Conservation (phyloP, 2,888 invertebrate species). For the Drosophila colorata region DNA sequence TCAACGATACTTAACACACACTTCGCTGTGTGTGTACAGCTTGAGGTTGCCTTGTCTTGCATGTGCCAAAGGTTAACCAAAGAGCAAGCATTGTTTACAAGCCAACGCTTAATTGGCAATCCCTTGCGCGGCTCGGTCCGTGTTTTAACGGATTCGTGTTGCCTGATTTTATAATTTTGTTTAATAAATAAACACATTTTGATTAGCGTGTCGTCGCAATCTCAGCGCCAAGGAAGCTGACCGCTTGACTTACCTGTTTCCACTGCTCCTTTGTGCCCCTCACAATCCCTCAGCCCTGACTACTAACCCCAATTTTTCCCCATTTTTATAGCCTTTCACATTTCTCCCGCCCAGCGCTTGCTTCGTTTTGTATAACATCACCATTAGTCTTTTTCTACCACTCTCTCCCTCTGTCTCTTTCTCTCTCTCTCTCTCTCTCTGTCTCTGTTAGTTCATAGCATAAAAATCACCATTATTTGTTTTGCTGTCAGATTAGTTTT, state of each 20-base stretch:
- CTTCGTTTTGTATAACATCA: constrained; percentile 69
- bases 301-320: constrained; percentile 45
- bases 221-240: too few relatives aligned
- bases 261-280: too few relatives aligned
- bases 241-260: too few relatives aligned
- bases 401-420: constrained; percentile 10
- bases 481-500: constrained; percentile 76
- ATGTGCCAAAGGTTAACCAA: constrained; percentile 60
- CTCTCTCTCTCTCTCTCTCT: not conserved
- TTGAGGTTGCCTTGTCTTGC: constrained; percentile 39
- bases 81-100: constrained; percentile 70
- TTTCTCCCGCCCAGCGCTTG: constrained; percentile 26
- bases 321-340: constrained; percentile 16
- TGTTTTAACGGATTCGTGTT: constrained; percentile 25
- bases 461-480: constrained; percentile 75
- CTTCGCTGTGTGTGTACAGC: constrained; percentile 5
- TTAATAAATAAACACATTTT: constrained; percentile 74
- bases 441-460: constrained; percentile 36
- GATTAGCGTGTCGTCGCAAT: constrained; percentile 62
- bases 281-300: constrained; percentile 15
- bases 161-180: constrained; percentile 63
- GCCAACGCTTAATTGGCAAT: constrained; percentile 55
- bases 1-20: constrained; percentile 35
- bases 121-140: constrained; percentile 13
- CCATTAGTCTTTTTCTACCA: constrained; percentile 62